Percentiles rank a stretch among this genome's conserved stretches.
These are phyloP conservation scores for Gymnobelideus leadbeateri DNA, from an alignment of 2,113 vertebrate genomes.

Conservation along the genomic window DNA sequence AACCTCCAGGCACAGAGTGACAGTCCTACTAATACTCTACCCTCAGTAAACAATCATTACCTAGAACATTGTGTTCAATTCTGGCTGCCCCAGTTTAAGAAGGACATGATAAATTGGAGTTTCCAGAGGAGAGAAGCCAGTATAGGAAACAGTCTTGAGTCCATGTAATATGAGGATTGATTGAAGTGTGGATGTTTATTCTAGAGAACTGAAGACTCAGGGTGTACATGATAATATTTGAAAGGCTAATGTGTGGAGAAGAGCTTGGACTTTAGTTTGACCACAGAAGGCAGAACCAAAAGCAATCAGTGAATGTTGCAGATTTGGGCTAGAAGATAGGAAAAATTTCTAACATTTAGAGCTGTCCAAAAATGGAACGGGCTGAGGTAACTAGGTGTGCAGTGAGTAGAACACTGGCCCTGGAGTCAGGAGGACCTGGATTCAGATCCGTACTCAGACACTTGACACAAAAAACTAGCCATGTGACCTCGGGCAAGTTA, in stretches of 20 bases:
- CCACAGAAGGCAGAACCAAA: background rate
- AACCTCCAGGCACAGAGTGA: background rate
- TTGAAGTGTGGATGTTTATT: background rate
- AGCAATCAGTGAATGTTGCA: background rate
- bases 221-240: background rate
- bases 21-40: background rate
- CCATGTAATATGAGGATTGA: background rate
- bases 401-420: no score
- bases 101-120: background rate
- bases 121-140: background rate
- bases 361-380: background rate
- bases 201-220: background rate
- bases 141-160: background rate
- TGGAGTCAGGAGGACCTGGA: no score
- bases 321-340: background rate
- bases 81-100: background rate
- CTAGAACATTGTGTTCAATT: background rate
- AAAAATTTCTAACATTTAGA: background rate
- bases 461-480: no score
- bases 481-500: no score
- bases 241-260: background rate
- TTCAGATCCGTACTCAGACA: no score
- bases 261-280: background rate
- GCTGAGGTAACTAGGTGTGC: no score
- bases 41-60: background rate